These are phyloP conservation scores for Acipenser ruthenus DNA, from an alignment of 2,797 vertebrate species.

Conservation along the genomic window DNA sequence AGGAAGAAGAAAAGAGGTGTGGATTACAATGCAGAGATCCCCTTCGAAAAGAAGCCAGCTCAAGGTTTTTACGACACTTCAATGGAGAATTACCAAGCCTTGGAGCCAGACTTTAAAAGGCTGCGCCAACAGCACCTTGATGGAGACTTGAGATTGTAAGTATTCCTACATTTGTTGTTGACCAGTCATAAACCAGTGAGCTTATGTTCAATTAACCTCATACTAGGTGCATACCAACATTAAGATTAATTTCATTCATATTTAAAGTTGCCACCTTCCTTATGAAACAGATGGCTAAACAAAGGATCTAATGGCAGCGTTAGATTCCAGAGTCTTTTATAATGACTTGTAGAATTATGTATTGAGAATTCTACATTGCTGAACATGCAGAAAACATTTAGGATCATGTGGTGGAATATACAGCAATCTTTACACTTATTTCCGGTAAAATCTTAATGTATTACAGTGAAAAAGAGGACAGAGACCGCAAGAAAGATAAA, in stretches of 20 bases:
- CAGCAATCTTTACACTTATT: neutral
- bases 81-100: conserved; percentile 85
- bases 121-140: conserved; percentile 92
- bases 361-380: neutral
- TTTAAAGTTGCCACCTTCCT: too few species aligned
- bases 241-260: too few species aligned
- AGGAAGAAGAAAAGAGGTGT: conserved; percentile 97
- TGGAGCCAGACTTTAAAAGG: conserved; percentile 91
- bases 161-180: conserved; percentile 13
- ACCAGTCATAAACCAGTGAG: neutral
- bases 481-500: conserved; percentile 88
- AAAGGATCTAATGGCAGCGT: too few species aligned
- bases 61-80: conserved; percentile 94
- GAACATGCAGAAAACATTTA: too few species aligned
- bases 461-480: conserved; percentile 82
- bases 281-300: too few species aligned
- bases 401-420: neutral
- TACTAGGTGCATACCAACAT: too few species aligned
- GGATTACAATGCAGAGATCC: conserved; percentile 98
- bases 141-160: conserved; percentile 91
- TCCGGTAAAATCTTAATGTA: too few species aligned
- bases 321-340: too few species aligned
- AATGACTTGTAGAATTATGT: neutral
- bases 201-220: too few species aligned
- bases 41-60: conserved; percentile 93